Evolutionary conservation across 2,888 invertebrate species (phyloP).

Genomic region (Lysandra coridon): DNA sequence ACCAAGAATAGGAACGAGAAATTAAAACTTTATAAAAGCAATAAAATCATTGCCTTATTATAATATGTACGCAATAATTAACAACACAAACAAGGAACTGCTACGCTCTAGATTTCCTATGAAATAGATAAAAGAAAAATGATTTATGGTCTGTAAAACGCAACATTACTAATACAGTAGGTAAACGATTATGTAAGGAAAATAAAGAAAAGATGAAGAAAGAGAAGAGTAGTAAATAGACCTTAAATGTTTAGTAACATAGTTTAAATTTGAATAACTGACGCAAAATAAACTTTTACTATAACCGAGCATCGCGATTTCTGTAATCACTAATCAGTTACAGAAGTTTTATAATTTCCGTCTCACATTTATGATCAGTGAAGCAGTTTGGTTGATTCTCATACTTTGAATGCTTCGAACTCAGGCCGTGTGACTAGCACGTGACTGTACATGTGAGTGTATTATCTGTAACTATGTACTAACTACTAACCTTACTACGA

Average conservation of each 20-base stretch:
- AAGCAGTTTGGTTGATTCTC: neutral
- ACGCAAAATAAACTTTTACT: neutral
- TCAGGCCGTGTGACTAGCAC: too few species aligned
- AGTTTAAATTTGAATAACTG: constrained; percentile 4
- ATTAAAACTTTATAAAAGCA: neutral
- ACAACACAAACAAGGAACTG: constrained; percentile 12
- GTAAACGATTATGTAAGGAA: constrained; percentile 5
- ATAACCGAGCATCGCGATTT: neutral
- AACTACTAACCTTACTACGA: too few species aligned
- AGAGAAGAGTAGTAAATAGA: neutral
- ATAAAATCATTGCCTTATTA: neutral
- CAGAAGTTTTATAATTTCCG: neutral
- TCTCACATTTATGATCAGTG: neutral
- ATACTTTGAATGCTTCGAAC: neutral
- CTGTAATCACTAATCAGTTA: constrained; percentile 9
- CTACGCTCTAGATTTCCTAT: constrained; percentile 3
- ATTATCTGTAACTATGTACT: too few species aligned
- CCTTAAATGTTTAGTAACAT: neutral
- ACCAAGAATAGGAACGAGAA: neutral
- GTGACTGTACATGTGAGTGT: too few species aligned
- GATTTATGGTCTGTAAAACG: constrained; percentile 3
- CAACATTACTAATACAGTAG: neutral
- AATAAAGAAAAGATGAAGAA: neutral
- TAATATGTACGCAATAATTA: constrained; percentile 1
- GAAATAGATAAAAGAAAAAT: constrained; percentile 23